Evolutionary conservation across 2,797 vertebrate species (phyloP).

Genomic region (Sus cebifrons): DNA sequence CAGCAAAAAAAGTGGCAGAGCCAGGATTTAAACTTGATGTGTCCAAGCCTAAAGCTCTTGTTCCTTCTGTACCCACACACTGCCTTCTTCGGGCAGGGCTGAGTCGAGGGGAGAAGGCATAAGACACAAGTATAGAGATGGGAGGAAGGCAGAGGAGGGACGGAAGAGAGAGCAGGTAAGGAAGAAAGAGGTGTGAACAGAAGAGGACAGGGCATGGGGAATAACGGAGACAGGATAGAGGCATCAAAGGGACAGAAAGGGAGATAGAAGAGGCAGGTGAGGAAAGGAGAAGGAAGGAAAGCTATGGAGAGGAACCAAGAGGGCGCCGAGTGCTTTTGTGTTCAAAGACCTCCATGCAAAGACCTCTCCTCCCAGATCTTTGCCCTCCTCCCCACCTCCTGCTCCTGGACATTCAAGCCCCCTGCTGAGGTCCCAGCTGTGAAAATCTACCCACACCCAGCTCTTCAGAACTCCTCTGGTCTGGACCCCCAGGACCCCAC

Average conservation of each 20-base stretch:
- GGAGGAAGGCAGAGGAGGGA: not conserved
- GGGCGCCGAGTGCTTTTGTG: not conserved
- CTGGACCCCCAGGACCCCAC: not conserved
- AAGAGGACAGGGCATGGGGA: not conserved
- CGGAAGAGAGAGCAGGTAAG: not conserved
- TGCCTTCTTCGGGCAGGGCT: not conserved
- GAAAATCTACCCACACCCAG: not conserved
- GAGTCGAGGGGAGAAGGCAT: not conserved
- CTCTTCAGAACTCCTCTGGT: not conserved
- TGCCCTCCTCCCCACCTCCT: not conserved
- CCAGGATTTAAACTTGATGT: not conserved
- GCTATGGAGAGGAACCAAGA: not conserved
- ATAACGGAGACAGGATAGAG: not conserved
- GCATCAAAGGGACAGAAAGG: not conserved
- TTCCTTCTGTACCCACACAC: not conserved
- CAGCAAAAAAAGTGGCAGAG: not conserved
- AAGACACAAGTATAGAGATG: not conserved
- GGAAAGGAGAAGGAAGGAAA: not conserved
- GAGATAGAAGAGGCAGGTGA: not conserved
- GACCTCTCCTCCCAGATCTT: not conserved
- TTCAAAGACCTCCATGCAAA: not conserved
- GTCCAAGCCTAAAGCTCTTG: not conserved
- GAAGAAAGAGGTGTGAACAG: accelerated
- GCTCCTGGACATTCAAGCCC: not conserved
- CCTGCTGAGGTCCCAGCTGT: not conserved